These are phyloP conservation scores for Ditula angustiorana DNA, from an alignment of 2,888 invertebrate species.

Conservation along the genomic window DNA sequence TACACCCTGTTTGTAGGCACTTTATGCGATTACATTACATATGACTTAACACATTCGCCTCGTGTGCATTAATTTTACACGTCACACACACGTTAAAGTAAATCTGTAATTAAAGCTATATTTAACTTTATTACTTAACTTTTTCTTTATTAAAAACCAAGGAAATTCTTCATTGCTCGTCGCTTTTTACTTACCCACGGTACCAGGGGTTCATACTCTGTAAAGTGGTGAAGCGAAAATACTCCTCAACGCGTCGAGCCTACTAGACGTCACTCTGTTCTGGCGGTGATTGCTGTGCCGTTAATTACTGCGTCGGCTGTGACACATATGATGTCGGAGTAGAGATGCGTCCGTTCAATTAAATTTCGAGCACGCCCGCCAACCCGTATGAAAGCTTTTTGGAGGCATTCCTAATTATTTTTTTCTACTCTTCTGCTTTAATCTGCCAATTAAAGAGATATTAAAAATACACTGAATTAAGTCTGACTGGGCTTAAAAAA, in stretches of 20 bases:
- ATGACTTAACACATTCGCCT: too few relatives aligned
- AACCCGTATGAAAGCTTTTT: conserved; percentile 50
- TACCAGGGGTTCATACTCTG: conserved; percentile 10
- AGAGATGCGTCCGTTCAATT: conserved; percentile 74
- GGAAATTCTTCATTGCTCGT: too few relatives aligned
- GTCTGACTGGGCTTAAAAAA: too few relatives aligned
- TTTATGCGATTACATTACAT: too few relatives aligned
- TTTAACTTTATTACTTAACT: too few relatives aligned
- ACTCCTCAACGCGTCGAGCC: conserved; percentile 42
- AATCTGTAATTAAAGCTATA: too few relatives aligned
- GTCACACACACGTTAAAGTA: too few relatives aligned
- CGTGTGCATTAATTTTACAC: too few relatives aligned
- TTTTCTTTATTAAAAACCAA: too few relatives aligned
- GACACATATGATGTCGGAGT: conserved; percentile 52
- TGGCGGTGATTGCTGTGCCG: conserved; percentile 58
- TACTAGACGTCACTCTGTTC: conserved; percentile 72
- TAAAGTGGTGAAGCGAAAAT: conserved; percentile 28
- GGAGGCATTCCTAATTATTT: conserved; percentile 10
- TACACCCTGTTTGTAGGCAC: too few relatives aligned
- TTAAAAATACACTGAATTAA: too few relatives aligned
- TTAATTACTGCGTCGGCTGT: conserved; percentile 67
- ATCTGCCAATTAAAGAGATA: neutral
- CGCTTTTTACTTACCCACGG: neutral
- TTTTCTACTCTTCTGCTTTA: neutral
- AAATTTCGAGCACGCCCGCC: conserved; percentile 67